Evolutionary conservation across 1,140 invertebrate genomes (phyloP).

Genomic region (Pentalonia nigronervosa): DNA sequence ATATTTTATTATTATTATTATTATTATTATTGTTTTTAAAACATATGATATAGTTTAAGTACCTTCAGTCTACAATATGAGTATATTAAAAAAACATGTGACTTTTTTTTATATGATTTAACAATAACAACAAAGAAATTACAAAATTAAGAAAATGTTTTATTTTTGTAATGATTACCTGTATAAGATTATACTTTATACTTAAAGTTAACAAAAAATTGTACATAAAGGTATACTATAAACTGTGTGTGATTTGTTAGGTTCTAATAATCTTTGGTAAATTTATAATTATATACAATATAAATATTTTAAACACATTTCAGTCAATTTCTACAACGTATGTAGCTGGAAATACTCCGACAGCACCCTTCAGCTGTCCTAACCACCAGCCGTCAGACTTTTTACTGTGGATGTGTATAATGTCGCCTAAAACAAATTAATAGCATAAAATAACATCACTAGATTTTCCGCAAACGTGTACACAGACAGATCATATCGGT

Average conservation of each 20-base stretch:
- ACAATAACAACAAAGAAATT: constrained; percentile 2
- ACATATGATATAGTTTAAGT: background rate
- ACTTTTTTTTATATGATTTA: background rate
- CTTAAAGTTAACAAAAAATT: constrained; percentile 30
- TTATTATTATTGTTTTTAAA: constrained; percentile 27
- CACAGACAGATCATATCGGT: background rate
- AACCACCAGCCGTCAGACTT: constrained; percentile 96
- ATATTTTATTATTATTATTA: constrained; percentile 29
- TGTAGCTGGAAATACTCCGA: constrained; percentile 91
- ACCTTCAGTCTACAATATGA: background rate
- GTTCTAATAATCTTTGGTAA: constrained; percentile 36
- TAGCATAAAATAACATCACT: background rate
- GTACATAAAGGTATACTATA: background rate
- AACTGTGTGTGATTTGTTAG: constrained; percentile 43
- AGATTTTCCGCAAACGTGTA: background rate
- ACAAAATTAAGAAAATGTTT: constrained; percentile 44
- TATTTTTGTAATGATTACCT: constrained; percentile 39
- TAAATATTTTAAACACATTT: constrained; percentile 37
- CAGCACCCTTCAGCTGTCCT: constrained; percentile 82
- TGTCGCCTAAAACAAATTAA: constrained; percentile 71
- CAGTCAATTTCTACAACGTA: constrained; percentile 79
- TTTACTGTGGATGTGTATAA: constrained; percentile 88
- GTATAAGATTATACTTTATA: background rate
- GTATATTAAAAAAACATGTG: background rate
- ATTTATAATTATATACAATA: constrained; percentile 13